Evolutionary conservation across 2,113 vertebrate species (phyloP).

Genomic region (Nothoprocta perdicaria): DNA sequence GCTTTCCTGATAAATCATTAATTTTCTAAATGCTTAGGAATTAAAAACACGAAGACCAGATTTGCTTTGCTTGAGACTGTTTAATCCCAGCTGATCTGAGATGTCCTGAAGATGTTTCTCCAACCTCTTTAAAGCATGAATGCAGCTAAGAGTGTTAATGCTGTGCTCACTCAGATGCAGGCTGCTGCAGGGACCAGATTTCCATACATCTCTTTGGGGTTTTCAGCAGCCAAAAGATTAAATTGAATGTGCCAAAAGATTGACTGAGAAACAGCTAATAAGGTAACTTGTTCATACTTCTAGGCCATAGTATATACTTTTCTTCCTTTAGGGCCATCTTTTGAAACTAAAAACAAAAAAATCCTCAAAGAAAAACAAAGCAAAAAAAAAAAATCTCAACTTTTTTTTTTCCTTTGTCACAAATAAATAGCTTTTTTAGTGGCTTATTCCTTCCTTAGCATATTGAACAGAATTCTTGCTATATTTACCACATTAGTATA

Average conservation of each 20-base stretch:
- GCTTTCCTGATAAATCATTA: background rate
- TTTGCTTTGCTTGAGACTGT: background rate
- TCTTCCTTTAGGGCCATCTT: background rate
- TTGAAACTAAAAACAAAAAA: background rate
- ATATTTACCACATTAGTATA: slow-evolving; percentile 56
- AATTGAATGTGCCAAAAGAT: background rate
- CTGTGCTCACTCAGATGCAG: background rate
- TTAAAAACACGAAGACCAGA: background rate
- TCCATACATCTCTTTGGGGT: background rate
- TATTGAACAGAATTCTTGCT: slow-evolving; percentile 30
- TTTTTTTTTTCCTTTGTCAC: background rate
- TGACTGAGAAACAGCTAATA: background rate
- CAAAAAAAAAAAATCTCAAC: background rate
- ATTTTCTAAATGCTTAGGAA: background rate
- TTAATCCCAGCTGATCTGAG: background rate
- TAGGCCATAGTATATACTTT: background rate
- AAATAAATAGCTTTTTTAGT: slow-evolving; percentile 25
- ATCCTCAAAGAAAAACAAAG: background rate
- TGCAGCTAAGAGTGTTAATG: background rate
- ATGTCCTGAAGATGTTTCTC: background rate
- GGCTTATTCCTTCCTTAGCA: slow-evolving; percentile 38
- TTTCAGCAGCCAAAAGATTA: background rate
- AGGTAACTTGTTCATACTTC: background rate
- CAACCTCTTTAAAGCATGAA: background rate
- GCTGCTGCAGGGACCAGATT: background rate